Conservation (phyloP, 2,797 vertebrate species). For the Oreortyx pictus region DNA sequence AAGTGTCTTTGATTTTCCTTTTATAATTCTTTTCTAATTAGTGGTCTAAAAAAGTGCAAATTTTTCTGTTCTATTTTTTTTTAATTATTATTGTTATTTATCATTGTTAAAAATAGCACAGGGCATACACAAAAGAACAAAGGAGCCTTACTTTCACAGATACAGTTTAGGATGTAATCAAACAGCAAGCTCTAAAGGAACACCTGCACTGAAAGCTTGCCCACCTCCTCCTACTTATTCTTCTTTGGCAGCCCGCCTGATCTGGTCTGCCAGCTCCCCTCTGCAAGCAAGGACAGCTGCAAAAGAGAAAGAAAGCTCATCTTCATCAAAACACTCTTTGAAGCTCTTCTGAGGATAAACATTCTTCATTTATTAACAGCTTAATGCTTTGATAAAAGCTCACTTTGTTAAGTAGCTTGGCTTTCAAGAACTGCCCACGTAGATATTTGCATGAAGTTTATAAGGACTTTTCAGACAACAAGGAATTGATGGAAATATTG, state of each 20-base stretch:
- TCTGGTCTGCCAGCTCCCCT: constrained; percentile 43
- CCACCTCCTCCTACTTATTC: constrained; percentile 27
- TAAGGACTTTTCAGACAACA: neutral
- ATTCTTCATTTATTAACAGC: constrained; percentile 70
- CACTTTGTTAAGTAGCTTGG: constrained; percentile 70
- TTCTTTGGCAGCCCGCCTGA: constrained; percentile 54
- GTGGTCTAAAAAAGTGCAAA: constrained; percentile 5
- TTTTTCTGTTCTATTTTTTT: neutral
- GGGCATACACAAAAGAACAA: constrained; percentile 33
- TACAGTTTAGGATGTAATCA: constrained; percentile 55
- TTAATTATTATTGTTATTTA: neutral
- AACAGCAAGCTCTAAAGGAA: constrained; percentile 42
- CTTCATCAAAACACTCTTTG: constrained; percentile 75
- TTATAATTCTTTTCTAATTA: constrained; percentile 41
- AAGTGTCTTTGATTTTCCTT: constrained; percentile 30
- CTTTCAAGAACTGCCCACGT: constrained; percentile 15
- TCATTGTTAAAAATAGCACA: constrained; percentile 61
- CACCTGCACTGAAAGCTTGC: constrained; percentile 67
- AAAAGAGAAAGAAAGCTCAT: constrained; percentile 59
- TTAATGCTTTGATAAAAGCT: constrained; percentile 75
- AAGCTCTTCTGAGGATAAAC: constrained; percentile 70
- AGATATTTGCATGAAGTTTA: constrained; percentile 56
- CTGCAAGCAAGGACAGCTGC: constrained; percentile 62
- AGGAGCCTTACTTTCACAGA: constrained; percentile 45
- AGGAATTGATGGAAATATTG: constrained; percentile 40